Conservation (phyloP, 2,888 invertebrate species). For the Pristionchus mayeri region DNA sequence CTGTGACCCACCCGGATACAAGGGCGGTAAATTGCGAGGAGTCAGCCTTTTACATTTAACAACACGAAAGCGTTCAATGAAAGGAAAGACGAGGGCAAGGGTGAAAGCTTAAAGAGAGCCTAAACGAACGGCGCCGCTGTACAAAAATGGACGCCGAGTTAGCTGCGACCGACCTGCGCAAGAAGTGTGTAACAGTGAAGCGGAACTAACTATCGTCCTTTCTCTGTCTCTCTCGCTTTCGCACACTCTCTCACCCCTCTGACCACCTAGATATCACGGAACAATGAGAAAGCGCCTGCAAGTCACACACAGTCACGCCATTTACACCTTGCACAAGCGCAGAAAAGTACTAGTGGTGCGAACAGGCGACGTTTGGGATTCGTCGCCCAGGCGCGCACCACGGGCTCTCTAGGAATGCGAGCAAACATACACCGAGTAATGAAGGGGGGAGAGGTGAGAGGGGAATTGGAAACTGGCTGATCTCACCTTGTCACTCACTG, state of each 20-base stretch:
- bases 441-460: not conserved
- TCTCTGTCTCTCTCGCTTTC: not conserved
- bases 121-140: not conserved
- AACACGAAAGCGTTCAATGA: too few species aligned
- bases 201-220: too few species aligned
- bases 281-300: too few species aligned
- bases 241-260: too few species aligned
- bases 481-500: too few species aligned
- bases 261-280: too few species aligned
- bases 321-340: not conserved
- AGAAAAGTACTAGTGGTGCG: not conserved
- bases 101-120: not conserved
- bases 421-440: not conserved
- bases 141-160: not conserved
- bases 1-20: too few species aligned
- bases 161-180: not conserved
- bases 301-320: too few species aligned
- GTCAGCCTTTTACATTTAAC: too few species aligned
- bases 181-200: not conserved
- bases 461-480: conserved; percentile 18
- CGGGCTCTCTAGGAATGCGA: not conserved
- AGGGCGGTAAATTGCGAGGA: too few species aligned
- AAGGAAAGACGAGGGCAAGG: too few species aligned
- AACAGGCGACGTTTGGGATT: not conserved
- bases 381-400: too few species aligned